Base-by-base conservation (phyloP, 2,888 invertebrate genomes). In the Cryptocheilus praepositus region DNA sequence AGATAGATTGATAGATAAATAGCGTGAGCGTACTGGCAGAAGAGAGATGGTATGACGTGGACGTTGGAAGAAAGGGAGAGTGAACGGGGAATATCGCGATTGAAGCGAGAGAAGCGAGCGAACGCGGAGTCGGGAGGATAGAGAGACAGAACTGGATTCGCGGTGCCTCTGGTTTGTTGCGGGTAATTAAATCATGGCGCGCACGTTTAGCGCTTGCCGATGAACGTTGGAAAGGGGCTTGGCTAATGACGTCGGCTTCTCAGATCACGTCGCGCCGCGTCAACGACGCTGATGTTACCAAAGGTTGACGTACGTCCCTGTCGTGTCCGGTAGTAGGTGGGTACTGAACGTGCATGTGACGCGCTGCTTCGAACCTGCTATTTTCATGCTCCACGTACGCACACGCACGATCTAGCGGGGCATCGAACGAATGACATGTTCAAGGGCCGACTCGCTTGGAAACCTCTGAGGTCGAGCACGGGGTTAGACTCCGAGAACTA, bases 141-240 rank as follows among this genome's bases (percentile, higher is more conserved):
- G 44, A 19, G 46, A 16, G 19, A 58, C 8, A 18, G 18, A 4
- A 18, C 16, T 18, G 45, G 25, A 46, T 1, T 16, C 58, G 45
- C 22, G 44, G 22, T 21, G 15, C 65, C 51, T 64, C 57, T 57
- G 46, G 59, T 52, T 43, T 60, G 59, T 68, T 64, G 69, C 70
- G 63, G 78, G 77, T 81, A 85, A 85, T 85, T 85, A 85, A 85
- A 83, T 83, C 77, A 76, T 77, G 79, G 73, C 67, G 67, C 49
- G 36, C 36, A 28, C 15, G 68, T 55, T 67, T 28, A 60, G 64
- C 56, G 62, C 67, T 28, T 18, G 54, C 51, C 58, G 53, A 61
- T 55, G 45, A 7, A 36, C 46, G 49, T 18, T 43, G 58, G 36
- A 45, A 58, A 15, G 63, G 49, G 53, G 53, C 18, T 19, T 36